Percentiles rank a stretch among this genome's conserved stretches.
phyloP scores from a whole-genome alignment of 2,113 vertebrate genomes.

The Anser brachyrhynchus region DNA sequence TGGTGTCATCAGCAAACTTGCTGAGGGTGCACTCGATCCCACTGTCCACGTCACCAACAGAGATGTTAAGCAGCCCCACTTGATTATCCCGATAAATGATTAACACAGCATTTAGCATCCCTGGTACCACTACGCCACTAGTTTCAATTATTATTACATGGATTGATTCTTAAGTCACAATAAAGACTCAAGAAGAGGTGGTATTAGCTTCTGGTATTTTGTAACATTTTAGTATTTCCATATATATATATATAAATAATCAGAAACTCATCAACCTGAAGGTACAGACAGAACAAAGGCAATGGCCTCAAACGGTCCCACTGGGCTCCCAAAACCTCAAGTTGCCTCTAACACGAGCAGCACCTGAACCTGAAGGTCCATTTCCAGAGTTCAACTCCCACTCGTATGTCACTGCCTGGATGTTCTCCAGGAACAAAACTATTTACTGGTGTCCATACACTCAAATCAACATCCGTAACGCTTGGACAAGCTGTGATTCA shows the following conservation, averaged over 20 bases:
- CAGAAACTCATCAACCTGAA: background rate
- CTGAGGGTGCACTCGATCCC: too few relatives aligned
- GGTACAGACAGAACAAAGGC: background rate
- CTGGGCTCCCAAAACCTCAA: background rate
- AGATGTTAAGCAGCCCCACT: too few relatives aligned
- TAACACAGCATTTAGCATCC: background rate
- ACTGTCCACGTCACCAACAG: too few relatives aligned
- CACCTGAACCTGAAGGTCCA: slow-evolving; percentile 11
- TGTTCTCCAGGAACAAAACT: background rate
- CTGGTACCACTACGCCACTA: background rate
- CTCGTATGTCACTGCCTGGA: background rate
- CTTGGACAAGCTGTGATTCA: background rate
- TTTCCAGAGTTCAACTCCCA: slow-evolving; percentile 39
- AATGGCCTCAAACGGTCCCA: background rate
- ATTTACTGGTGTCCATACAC: background rate
- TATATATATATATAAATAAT: background rate
- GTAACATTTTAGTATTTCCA: background rate
- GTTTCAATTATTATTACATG: background rate
- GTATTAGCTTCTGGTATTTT: background rate
- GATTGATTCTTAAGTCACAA: background rate
- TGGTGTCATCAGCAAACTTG: too few relatives aligned
- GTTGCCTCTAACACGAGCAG: background rate
- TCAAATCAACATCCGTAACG: slow-evolving; percentile 20
- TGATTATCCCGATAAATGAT: too few relatives aligned
- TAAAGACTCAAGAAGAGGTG: background rate